These are phyloP conservation scores for Ormia ochracea DNA, from an alignment of 2,888 invertebrate genomes.

Conservation along the genomic window DNA sequence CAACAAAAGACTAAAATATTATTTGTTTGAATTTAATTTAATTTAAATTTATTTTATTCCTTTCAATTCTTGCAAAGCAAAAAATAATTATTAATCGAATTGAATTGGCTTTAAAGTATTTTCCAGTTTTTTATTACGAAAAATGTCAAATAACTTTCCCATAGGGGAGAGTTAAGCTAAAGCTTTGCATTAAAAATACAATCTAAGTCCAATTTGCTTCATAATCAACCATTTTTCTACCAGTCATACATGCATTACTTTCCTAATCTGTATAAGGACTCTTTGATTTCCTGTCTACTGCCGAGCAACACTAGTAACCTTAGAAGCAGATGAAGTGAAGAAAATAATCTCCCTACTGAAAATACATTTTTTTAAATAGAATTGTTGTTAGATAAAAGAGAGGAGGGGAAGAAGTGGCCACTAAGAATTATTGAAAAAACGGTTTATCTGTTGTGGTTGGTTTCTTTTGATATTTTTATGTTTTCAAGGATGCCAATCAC, in stretches of 20 bases:
- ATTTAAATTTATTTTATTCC: too few relatives aligned
- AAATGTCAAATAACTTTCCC: too few relatives aligned
- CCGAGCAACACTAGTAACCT: conserved; percentile 2
- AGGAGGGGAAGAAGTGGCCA: conserved; percentile 22
- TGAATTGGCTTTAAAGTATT: too few relatives aligned
- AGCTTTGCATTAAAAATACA: too few relatives aligned
- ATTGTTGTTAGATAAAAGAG: background rate
- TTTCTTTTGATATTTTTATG: conserved; percentile 7
- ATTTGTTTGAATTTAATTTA: too few relatives aligned
- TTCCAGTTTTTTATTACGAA: too few relatives aligned
- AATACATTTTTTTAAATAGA: background rate
- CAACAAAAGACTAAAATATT: too few relatives aligned
- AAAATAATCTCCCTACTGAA: conserved; percentile 36
- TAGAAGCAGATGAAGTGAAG: background rate
- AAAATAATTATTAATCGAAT: too few relatives aligned
- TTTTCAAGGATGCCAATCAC: conserved; percentile 43
- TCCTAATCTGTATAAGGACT: conserved; percentile 20
- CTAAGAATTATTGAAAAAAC: conserved; percentile 35
- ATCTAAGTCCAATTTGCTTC: background rate
- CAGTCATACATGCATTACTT: conserved; percentile 6
- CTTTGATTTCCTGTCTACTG: background rate
- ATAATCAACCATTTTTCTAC: background rate
- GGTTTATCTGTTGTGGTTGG: conserved; percentile 25
- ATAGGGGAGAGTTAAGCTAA: too few relatives aligned
- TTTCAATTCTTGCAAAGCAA: too few relatives aligned